phyloP scores from a whole-genome alignment of 2,888 invertebrate species.

The Blastobasis lacticolella region DNA sequence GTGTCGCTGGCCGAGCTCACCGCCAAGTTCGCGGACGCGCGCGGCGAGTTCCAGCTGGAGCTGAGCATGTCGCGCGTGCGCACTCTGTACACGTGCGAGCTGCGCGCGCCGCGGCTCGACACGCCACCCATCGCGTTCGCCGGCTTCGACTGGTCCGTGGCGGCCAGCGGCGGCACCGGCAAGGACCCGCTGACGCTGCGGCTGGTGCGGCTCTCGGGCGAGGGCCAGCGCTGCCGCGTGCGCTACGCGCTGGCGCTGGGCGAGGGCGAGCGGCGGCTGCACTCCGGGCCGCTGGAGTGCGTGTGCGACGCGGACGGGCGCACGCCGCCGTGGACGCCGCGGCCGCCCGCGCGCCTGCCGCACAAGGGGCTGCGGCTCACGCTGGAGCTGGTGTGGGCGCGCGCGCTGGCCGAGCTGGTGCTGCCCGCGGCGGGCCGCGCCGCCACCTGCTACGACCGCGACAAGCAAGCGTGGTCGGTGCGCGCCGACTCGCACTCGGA shows the following conservation, averaged over 20 bases:
- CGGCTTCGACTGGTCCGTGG: slow-evolving; percentile 87
- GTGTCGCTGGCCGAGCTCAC: slow-evolving; percentile 81
- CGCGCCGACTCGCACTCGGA: slow-evolving; percentile 86
- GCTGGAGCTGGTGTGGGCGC: slow-evolving; percentile 83
- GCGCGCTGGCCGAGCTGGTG: slow-evolving; percentile 70
- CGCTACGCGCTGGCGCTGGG: slow-evolving; percentile 81
- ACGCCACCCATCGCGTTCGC: slow-evolving; percentile 81
- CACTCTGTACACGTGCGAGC: slow-evolving; percentile 83
- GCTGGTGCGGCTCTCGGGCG: slow-evolving; percentile 83
- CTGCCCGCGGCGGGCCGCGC: slow-evolving; percentile 74
- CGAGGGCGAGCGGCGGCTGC: slow-evolving; percentile 78
- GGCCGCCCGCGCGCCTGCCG: slow-evolving; percentile 75
- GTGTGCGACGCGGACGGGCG: slow-evolving; percentile 81
- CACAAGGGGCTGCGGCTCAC: slow-evolving; percentile 80
- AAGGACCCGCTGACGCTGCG: slow-evolving; percentile 67
- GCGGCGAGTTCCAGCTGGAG: slow-evolving; percentile 87
- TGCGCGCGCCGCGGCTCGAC: slow-evolving; percentile 75
- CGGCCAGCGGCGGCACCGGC: slow-evolving; percentile 75
- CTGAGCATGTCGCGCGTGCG: slow-evolving; percentile 83
- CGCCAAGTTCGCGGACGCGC: slow-evolving; percentile 83
- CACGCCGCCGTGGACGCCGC: slow-evolving; percentile 81
- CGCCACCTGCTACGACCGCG: slow-evolving; percentile 82
- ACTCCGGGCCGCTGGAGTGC: slow-evolving; percentile 81
- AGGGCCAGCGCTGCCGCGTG: slow-evolving; percentile 85
- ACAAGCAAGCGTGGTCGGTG: slow-evolving; percentile 85